These are phyloP conservation scores for Valencia hispanica DNA, from an alignment of 2,797 vertebrate species.

Conservation along the genomic window DNA sequence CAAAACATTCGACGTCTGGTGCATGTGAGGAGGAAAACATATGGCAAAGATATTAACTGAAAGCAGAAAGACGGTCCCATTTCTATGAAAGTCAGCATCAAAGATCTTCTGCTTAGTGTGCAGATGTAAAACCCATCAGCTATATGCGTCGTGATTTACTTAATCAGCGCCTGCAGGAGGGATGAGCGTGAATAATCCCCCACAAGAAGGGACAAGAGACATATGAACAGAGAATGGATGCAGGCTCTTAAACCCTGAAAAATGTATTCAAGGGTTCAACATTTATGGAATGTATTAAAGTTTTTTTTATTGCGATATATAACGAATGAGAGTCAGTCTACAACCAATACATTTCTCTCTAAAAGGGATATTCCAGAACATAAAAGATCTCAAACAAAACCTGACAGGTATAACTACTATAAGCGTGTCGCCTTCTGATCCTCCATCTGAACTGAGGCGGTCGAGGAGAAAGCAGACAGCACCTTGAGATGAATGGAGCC, in stretches of 20 bases:
- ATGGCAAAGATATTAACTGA: conserved; percentile 37
- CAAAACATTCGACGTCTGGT: conserved; percentile 16
- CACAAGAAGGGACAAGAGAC: conserved; percentile 22
- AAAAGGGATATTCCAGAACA: background rate
- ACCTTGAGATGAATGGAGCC: conserved; percentile 66
- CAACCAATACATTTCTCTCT: background rate
- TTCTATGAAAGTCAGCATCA: conserved; percentile 47
- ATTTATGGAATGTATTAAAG: background rate
- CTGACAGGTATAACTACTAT: conserved; percentile 18
- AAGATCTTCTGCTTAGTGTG: conserved; percentile 32
- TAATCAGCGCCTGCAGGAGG: conserved; percentile 34
- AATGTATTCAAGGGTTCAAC: background rate
- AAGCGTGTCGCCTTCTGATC: conserved; percentile 48
- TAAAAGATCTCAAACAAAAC: conserved; percentile 17
- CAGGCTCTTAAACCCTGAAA: background rate
- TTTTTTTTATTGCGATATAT: background rate
- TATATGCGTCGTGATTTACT: conserved; percentile 13
- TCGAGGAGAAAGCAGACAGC: conserved; percentile 42
- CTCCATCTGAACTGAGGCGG: conserved; percentile 17
- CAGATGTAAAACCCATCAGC: conserved; percentile 45
- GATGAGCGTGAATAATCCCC: conserved; percentile 40
- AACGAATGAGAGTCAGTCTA: background rate
- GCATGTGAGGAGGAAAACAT: conserved; percentile 21
- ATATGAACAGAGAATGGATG: conserved; percentile 14
- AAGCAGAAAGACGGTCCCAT: conserved; percentile 39